Base-by-base conservation (phyloP, 2,113 vertebrate genomes). In the Todiramphus saurophagus region DNA sequence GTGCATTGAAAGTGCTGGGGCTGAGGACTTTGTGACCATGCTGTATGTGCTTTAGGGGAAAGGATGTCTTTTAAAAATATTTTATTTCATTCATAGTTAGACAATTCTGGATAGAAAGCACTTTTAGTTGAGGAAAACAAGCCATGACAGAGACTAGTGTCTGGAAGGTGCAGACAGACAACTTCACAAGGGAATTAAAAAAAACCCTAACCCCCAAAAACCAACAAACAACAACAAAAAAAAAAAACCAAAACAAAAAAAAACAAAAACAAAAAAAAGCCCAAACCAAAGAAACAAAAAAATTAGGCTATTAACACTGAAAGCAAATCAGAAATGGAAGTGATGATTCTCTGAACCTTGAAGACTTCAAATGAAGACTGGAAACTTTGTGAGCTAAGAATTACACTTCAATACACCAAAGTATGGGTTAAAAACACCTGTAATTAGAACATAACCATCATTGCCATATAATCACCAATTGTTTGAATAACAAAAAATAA, bases 1-100 rank as follows among this genome's bases (percentile, higher is more conserved):
- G 10, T 33, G 11, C 0, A 51, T 6, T 17, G 12, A 79, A 63
- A 50, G 11, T 4, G 1, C 15, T 31, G 16, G 5, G 5, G 2
- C 16, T 76, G 56, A 75, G 31, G 14, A 35, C 5, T 58, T 50
- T 31, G 20, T 85, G 43, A 2, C 15, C 9, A 11, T 0, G 0
- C 2, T 20, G 7, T 16, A 35, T 24, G 16, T 2, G 1, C 5
- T 76, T 39, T 72, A 6, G 7, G 12, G 27, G 10, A 86, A 66
- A 50, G 24, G 13, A 44, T 13, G 11, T 35, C 6, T 74, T 90
- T 76, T 59, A 3, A 7, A 73, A 51, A 30, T 28, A 4, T 43
- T 41, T 84, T 2, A 51, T 68, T 59, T 68, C 16, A 31, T 80
- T 27, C 27, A 27, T 41, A 20, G 5, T 62, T 60, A 66, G 20